Base-by-base conservation (phyloP, 2,797 vertebrate genomes). In the Acanthornis magna region DNA sequence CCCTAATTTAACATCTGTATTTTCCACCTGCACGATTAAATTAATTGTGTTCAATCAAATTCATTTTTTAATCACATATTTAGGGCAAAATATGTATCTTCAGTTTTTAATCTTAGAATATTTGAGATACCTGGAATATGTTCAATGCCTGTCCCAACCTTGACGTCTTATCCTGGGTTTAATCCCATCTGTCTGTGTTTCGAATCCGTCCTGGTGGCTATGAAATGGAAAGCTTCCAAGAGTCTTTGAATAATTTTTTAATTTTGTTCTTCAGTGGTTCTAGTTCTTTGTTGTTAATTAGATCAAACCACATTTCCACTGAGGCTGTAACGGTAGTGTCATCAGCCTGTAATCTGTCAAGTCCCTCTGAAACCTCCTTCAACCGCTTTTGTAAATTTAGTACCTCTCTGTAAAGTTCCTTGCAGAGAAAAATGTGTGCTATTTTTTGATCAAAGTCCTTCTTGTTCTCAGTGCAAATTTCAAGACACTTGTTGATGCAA, bases 281-380 rank as follows among this genome's bases (percentile, higher is more conserved):
- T 90, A 70, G 71, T 85, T 94, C 91, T 97, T 97, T 95, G 95
- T 94, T 94, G 89, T 94, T 96, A 94, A 96, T 97, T 94, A 96
- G 95, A 96, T 96, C 95, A 97, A 96, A 94, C 83, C 88, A 86
- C 85, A 89, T 95, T 93, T 96, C 91, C 77, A 93, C 94, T 43
- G 92, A 95, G 92, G 88, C 85, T 93, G 85, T 67, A 94, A 76
- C 12, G 7, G 92, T 85, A 78, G 94, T 97, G 95, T 92, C 95
- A 90, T 95, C 93, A 96, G 89, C 85, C 92, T 97, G 87, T 96
- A 96, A 96, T 96, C 95, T 95, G 87, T 92, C 72, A 84, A 81
- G 79, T 97, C 94, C 94, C 90, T 93, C 90, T 95, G 96, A 95
- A 96, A 96, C 86, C 86, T 89, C 61, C 84, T 95, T 96, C 94